Evolutionary conservation across 2,113 vertebrate genomes (phyloP), one percentile per base, ranked within the genome.

Genomic region (Propithecus coquereli): DNA sequence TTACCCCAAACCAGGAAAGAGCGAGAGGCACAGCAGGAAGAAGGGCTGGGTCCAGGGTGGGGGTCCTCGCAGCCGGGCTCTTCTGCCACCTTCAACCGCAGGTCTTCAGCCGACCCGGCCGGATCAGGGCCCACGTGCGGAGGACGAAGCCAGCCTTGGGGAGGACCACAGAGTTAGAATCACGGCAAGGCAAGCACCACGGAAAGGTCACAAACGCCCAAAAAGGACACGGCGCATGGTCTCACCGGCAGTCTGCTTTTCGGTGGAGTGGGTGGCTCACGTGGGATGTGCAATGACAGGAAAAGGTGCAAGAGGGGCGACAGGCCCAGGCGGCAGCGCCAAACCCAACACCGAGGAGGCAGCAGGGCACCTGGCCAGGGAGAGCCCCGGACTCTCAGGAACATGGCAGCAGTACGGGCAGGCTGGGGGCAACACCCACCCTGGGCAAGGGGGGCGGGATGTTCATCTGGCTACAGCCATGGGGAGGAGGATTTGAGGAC

Each of bases 1-100:
- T 97, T 79, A 97, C 97, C 95, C 77, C 13, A 1, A 25, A 12
- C 37, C 88, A n/a, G 63, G 68, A 18, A 27, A 68, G 57, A 30
- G 47, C 0, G 0, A 12, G 14, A 6, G 2, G 20, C 11, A 0
- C 0, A 0, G 27, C 5, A 0, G 1, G 68, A 25, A 18, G 85
- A 16, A 4, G 23, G 65, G 81, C 18, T 6, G 0, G 23, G 37
- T 61, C 84, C 45, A 3, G 23, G 5, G 32, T 0, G 5, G 6
- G 0, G 65, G 40, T 65, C 76, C 8, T n/a, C 47, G 0, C 2
- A 0, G 9, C 8, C 50, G 57, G 32, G 43, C 3, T 65, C 79
- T 8, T 34, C 45, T 0, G 5, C 8, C 4, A 18, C 70, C 30
- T 89, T 76, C 0, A 0, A 90, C 74, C 0, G 2, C 23, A 1